Conservation (phyloP, 2,888 invertebrate species). For the Coelogynopora nodosa region DNA sequence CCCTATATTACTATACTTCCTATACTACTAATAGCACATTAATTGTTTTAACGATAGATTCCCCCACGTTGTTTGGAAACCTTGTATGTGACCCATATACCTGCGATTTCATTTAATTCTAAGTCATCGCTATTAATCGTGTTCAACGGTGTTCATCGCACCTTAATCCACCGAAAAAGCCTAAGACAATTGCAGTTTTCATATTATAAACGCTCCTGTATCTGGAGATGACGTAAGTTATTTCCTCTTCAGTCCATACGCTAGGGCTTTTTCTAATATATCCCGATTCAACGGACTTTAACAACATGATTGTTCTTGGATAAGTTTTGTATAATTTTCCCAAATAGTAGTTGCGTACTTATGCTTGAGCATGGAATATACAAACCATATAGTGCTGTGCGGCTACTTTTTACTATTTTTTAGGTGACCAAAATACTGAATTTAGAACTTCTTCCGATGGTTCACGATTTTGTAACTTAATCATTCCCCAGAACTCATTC, state of each 20-base stretch:
- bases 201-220: background rate
- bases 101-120: background rate
- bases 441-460: background rate
- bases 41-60: background rate
- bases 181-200: background rate
- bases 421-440: constrained; percentile 7
- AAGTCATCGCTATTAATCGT: background rate
- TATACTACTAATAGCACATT: background rate
- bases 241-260: background rate
- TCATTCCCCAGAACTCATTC: background rate
- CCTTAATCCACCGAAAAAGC: background rate
- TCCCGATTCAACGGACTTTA: constrained; percentile 16
- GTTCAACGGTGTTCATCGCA: background rate
- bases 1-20: no score
- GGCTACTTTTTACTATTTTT: constrained; percentile 4
- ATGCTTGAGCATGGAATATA: constrained; percentile 2
- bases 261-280: background rate
- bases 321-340: background rate
- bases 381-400: background rate
- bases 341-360: background rate
- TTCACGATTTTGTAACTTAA: background rate
- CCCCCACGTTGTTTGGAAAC: background rate
- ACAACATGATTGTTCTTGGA: constrained; percentile 12
- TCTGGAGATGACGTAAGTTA: constrained; percentile 4
- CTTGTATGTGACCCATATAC: background rate